Evolutionary conservation across 2,113 vertebrate genomes (phyloP), one percentile per base, ranked within the genome.

Genomic region (Henicopernis longicauda): DNA sequence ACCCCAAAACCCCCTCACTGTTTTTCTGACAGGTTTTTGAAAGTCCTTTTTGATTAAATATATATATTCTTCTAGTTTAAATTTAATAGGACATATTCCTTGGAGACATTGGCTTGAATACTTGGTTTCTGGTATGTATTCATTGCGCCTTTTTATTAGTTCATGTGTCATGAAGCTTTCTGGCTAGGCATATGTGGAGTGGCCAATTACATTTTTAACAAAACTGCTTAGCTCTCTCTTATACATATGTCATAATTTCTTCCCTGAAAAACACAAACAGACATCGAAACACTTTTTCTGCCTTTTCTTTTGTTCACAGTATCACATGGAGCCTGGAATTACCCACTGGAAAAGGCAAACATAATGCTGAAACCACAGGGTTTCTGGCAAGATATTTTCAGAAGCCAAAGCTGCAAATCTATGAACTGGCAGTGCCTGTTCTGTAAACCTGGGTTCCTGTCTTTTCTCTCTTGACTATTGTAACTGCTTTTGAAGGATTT

Each of bases 41-140:
- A 50, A 69, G 42, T 85, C 45, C 13, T 67, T 94, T 84, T 84
- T 58, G 42, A 92, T 93, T 49, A 74, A 72, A n/a, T 59, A 32
- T 36, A 2, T 61, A 2, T 61, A 11, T 50, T 11, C 78, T 65
- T 26, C 38, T 70, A 54, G 57, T 82, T 95, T 38, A 78, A 90
- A 83, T 93, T 85, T 73, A 86, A 83, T 84, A 91, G 55, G 72
- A 36, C 27, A 4, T 58, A 61, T 71, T 77, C 74, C 57, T 88
- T 74, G 58, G 70, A 86, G 95, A 78, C 34, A 36, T 34, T 88
- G 40, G 58, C 82, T 79, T 93, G 62, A 89, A 79, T 90, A 86
- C 93, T 90, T 92, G 55, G 74, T 94, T 95, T 95, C 81, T 95
- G 73, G 32, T 74, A 21, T 52, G 18, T 81, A 44, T 91, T 95